Conservation (phyloP, 2,888 invertebrate species). For the Platycnemis pennipes region DNA sequence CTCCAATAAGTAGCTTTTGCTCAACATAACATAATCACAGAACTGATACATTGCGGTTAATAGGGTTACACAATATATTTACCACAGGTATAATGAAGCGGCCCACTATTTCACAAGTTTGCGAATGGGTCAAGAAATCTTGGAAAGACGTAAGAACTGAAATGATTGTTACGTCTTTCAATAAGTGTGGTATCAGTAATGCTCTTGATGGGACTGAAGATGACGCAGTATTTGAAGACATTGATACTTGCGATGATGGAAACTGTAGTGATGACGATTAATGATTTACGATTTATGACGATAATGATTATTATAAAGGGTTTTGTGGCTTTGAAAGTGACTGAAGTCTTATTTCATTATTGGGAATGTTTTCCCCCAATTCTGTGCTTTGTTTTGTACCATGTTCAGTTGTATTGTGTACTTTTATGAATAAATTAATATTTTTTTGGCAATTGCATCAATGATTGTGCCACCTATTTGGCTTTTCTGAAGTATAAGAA, state of each 20-base stretch:
- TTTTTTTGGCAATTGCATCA: neutral
- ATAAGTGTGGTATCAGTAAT: slow-evolving; percentile 58
- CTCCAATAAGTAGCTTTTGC: too few species aligned
- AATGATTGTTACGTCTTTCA: slow-evolving; percentile 44
- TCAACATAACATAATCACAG: too few species aligned
- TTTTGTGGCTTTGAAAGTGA: too few species aligned
- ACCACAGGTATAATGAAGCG: slow-evolving; percentile 62
- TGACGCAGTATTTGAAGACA: slow-evolving; percentile 25
- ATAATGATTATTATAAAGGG: too few species aligned
- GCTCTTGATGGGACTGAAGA: slow-evolving; percentile 52
- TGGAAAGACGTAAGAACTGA: neutral
- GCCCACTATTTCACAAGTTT: slow-evolving; percentile 63
- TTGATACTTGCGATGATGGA: too few species aligned
- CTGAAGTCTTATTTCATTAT: too few species aligned
- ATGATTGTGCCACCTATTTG: neutral
- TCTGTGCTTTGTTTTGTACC: neutral
- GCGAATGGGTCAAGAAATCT: slow-evolving; percentile 37
- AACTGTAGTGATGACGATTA: too few species aligned
- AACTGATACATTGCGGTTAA: too few species aligned
- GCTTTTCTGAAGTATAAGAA: neutral
- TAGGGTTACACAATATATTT: too few species aligned
- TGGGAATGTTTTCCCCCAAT: neutral
- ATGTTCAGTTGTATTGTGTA: slow-evolving; percentile 1
- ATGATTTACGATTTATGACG: neutral
- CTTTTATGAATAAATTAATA: neutral